Conservation (phyloP, 2,113 vertebrate species). For the Collichthys lucidus region DNA sequence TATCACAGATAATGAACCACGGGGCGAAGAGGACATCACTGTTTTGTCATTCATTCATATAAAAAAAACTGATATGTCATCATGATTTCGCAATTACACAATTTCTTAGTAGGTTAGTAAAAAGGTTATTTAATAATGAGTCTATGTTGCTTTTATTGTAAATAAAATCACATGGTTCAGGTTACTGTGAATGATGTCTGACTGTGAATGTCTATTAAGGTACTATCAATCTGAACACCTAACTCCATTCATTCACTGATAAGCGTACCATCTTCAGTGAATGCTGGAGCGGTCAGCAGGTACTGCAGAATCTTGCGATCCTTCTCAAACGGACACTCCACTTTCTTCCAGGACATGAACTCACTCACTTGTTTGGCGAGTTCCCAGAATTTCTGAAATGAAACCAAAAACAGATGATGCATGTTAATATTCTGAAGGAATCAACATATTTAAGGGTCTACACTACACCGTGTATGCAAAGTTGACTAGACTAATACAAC, state of each 20-base stretch:
- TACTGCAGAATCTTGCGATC: constrained; percentile 93
- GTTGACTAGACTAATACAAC: not conserved
- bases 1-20: not conserved
- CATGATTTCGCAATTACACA: not conserved
- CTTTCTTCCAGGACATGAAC: constrained; percentile 95
- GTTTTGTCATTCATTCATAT: not conserved
- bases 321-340: constrained; percentile 95
- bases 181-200: not conserved
- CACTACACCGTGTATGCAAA: not conserved
- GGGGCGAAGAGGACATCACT: not conserved
- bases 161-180: not conserved
- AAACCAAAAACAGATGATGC: not conserved
- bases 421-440: not conserved
- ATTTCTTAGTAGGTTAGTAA: not conserved
- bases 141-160: not conserved
- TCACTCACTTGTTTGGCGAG: constrained; percentile 94
- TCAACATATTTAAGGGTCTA: not conserved
- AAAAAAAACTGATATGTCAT: no score
- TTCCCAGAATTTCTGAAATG: constrained; percentile 95
- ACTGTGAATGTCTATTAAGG: not conserved
- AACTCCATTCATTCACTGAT: not conserved
- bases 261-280: constrained; percentile 91
- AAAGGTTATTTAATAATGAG: not conserved
- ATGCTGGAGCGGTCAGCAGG: constrained; percentile 91
- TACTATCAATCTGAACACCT: not conserved